phyloP scores from a whole-genome alignment of 2,888 invertebrate genomes.

The Esperia sulphurella region DNA sequence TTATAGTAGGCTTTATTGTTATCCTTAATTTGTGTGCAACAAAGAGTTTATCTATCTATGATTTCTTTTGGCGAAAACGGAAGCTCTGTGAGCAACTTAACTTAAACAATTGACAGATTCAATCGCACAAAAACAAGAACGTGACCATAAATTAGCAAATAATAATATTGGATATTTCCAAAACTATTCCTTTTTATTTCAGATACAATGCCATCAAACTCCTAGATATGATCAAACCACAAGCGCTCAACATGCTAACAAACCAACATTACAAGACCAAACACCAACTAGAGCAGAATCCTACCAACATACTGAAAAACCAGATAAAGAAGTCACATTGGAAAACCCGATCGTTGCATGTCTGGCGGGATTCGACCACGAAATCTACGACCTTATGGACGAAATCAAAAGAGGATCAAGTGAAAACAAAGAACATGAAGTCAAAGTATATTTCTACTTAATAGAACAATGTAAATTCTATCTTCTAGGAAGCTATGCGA shows the following conservation, averaged over 20 bases:
- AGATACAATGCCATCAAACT: not conserved
- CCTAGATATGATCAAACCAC: too few relatives aligned
- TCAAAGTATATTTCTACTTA: slow-evolving; percentile 8
- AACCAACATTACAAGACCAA: not conserved
- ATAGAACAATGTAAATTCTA: slow-evolving; percentile 5
- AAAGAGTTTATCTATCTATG: too few relatives aligned
- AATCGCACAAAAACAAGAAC: too few relatives aligned
- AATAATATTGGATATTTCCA: too few relatives aligned
- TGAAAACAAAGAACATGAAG: not conserved
- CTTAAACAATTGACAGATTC: too few relatives aligned
- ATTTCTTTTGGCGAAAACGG: too few relatives aligned
- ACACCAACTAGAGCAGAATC: not conserved
- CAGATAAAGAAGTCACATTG: not conserved
- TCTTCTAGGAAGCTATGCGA: not conserved
- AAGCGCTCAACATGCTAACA: not conserved
- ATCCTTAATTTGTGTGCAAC: too few relatives aligned
- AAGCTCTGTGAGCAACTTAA: too few relatives aligned
- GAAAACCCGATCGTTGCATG: not conserved
- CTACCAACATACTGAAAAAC: not conserved
- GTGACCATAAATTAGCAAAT: too few relatives aligned
- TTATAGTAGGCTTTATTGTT: too few relatives aligned
- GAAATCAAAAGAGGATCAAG: not conserved
- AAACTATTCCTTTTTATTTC: not conserved
- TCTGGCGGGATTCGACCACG: slow-evolving; percentile 6
- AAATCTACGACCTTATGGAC: slow-evolving; percentile 6